Conservation (phyloP, 2,797 vertebrate species). For the Tapirus indicus region DNA sequence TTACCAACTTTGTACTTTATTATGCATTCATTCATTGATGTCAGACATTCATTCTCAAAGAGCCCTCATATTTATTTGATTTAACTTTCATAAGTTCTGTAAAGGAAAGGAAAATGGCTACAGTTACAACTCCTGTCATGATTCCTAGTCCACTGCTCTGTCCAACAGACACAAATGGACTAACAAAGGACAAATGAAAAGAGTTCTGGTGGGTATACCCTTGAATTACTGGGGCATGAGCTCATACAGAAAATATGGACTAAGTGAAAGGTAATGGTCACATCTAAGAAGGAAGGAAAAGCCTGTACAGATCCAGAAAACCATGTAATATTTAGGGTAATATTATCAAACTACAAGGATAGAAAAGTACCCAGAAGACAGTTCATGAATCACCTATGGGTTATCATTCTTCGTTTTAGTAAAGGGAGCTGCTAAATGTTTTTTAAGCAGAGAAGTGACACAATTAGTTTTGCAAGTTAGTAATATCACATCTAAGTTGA, state of each 20-base stretch:
- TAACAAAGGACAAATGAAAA: background rate
- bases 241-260: background rate
- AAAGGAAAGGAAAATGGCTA: background rate
- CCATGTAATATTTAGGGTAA: background rate
- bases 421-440: background rate
- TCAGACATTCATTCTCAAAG: background rate
- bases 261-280: background rate
- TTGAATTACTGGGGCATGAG: background rate
- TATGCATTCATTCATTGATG: background rate
- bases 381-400: background rate
- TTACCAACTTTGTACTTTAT: background rate
- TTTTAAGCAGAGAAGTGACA: background rate
- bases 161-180: background rate
- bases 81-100: background rate
- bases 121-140: background rate
- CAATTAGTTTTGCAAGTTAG: background rate
- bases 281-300: background rate
- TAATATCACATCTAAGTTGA: background rate
- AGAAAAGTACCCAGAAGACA: background rate
- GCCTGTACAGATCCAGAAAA: background rate
- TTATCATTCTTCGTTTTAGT: background rate
- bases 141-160: background rate
- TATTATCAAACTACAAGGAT: background rate
- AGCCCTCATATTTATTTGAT: background rate
- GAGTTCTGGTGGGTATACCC: background rate